These are phyloP conservation scores for Sminthurides aquaticus DNA, from an alignment of 2,888 invertebrate species.

Conservation along the genomic window DNA sequence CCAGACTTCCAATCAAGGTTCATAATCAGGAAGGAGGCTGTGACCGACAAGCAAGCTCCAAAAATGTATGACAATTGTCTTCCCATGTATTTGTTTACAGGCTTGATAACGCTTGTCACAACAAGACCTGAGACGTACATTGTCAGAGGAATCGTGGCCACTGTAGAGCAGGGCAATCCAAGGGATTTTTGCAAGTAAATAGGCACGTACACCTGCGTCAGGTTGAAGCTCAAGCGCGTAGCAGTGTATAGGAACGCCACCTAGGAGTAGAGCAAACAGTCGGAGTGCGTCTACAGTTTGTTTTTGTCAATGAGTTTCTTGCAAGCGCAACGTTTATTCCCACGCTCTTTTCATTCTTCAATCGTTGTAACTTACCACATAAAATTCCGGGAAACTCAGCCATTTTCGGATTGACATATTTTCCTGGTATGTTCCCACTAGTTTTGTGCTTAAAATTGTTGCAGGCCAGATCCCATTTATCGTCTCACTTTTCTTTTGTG, in stretches of 20 bases:
- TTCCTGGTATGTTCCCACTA: slow-evolving; percentile 28
- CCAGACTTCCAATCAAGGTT: slow-evolving; percentile 50
- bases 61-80: slow-evolving; percentile 62
- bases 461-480: slow-evolving; percentile 29
- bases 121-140: slow-evolving; percentile 74
- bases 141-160: slow-evolving; percentile 75
- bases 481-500: slow-evolving; percentile 24
- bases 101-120: slow-evolving; percentile 65
- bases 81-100: slow-evolving; percentile 58
- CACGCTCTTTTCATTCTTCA: background rate
- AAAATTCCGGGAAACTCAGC: slow-evolving; percentile 38
- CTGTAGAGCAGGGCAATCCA: slow-evolving; percentile 61
- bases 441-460: slow-evolving; percentile 25
- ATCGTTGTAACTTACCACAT: slow-evolving; percentile 20
- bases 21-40: slow-evolving; percentile 64
- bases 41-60: slow-evolving; percentile 59
- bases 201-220: slow-evolving; percentile 77
- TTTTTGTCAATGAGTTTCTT: no score
- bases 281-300: no score
- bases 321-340: no score
- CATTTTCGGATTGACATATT: slow-evolving; percentile 34
- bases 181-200: slow-evolving; percentile 74
- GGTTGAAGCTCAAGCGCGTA: slow-evolving; percentile 73
- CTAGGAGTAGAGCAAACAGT: slow-evolving; percentile 47
- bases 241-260: slow-evolving; percentile 78